These are phyloP conservation scores for Nomia melanderi DNA, from an alignment of 1,140 invertebrate species.

Conservation along the genomic window DNA sequence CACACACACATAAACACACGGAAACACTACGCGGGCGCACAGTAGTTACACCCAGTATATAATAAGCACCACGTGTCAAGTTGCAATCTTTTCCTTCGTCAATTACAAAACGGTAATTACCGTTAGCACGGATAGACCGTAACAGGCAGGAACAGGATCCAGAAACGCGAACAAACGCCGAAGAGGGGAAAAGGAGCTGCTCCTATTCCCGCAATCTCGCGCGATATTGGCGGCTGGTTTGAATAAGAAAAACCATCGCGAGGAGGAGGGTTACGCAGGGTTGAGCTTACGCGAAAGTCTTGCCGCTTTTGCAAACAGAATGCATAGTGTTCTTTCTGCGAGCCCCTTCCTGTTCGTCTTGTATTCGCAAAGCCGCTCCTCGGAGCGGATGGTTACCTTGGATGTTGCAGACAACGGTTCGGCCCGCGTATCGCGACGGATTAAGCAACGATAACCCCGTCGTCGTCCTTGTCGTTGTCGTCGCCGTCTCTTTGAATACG, in stretches of 20 bases:
- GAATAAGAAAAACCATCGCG: conserved; percentile 22
- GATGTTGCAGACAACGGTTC: conserved; percentile 11
- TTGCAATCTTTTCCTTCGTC: conserved; percentile 36
- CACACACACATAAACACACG: conserved; percentile 4
- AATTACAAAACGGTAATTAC: conserved; percentile 36
- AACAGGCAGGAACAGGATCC: background rate
- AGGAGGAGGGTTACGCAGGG: background rate
- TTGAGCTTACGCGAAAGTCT: background rate
- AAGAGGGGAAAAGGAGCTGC: conserved; percentile 2
- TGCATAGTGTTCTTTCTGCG: conserved; percentile 36
- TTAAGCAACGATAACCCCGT: conserved; percentile 6
- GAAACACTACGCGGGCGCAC: background rate
- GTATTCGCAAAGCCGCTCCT: conserved; percentile 23
- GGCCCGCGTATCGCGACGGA: conserved; percentile 14
- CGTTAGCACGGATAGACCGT: background rate
- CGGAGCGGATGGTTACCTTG: background rate
- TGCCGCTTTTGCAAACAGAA: conserved; percentile 24
- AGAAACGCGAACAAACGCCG: background rate
- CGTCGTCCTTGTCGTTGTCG: background rate
- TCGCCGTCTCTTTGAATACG: background rate
- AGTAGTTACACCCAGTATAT: conserved; percentile 23
- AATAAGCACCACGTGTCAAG: conserved; percentile 30
- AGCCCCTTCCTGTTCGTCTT: conserved; percentile 24
- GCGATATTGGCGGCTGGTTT: conserved; percentile 13
- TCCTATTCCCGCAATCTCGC: conserved; percentile 43